phyloP scores from a whole-genome alignment of 2,888 invertebrate species.

The Poecilobothrus nobilitatus region DNA sequence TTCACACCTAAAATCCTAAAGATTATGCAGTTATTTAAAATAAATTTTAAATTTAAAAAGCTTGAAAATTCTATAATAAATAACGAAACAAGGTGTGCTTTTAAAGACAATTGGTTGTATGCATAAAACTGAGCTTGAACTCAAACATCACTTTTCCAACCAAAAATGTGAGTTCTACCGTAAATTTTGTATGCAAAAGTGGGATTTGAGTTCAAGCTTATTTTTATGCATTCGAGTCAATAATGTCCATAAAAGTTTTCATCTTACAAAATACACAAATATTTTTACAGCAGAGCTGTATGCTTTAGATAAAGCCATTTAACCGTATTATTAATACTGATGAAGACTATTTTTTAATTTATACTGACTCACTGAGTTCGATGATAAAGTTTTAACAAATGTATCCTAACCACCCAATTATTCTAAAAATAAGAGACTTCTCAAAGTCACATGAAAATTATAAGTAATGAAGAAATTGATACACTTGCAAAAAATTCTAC shows the following conservation, averaged over 20 bases:
- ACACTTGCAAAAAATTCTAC: conserved; percentile 9
- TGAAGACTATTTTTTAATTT: conserved; percentile 10
- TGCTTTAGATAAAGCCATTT: conserved; percentile 8
- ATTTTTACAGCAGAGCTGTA: conserved; percentile 13
- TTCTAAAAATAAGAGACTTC: neutral
- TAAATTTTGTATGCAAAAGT: too few relatives aligned
- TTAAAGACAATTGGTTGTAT: too few relatives aligned
- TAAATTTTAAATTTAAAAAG: too few relatives aligned
- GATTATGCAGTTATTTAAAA: too few relatives aligned
- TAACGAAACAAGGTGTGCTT: conserved; percentile 11
- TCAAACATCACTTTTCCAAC: too few relatives aligned
- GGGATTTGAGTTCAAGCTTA: too few relatives aligned
- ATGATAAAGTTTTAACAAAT: conserved; percentile 11
- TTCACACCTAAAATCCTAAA: too few relatives aligned
- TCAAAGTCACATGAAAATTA: conserved; percentile 14
- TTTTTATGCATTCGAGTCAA: too few relatives aligned
- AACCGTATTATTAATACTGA: neutral
- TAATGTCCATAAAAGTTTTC: conserved; percentile 5
- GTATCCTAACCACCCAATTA: conserved; percentile 10
- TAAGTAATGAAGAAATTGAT: conserved; percentile 14
- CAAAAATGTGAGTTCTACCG: too few relatives aligned
- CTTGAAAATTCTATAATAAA: conserved; percentile 10
- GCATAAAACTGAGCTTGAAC: too few relatives aligned
- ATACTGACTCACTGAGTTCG: conserved; percentile 13
- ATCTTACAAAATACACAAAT: neutral